These are phyloP conservation scores for Mormyrus hasselquistii DNA, from an alignment of 2,797 vertebrate species.

Conservation along the genomic window DNA sequence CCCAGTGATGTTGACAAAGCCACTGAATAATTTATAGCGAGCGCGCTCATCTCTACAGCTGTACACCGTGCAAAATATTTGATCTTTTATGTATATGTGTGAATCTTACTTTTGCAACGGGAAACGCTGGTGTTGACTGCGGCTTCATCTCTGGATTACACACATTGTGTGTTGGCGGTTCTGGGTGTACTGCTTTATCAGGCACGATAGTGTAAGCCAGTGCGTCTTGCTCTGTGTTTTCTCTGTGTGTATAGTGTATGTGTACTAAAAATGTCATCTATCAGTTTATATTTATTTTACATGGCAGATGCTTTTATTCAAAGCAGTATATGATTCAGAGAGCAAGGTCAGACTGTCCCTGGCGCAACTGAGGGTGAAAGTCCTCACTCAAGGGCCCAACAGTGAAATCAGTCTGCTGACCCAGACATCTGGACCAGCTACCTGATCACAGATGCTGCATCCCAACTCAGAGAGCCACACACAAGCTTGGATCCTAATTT, in stretches of 20 bases:
- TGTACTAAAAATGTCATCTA: background rate
- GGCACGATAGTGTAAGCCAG: background rate
- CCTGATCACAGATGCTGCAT: background rate
- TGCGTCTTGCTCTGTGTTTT: background rate
- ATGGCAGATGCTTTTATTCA: background rate
- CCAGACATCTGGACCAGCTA: background rate
- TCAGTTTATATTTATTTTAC: background rate
- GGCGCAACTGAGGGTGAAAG: background rate
- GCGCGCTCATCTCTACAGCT: background rate
- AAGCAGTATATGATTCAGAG: background rate
- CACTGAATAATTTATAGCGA: conserved; percentile 12
- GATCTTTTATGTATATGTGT: background rate
- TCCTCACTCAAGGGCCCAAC: background rate
- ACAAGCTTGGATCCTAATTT: background rate
- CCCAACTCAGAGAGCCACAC: background rate
- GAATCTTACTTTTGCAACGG: background rate
- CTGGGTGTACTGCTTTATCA: too few relatives aligned
- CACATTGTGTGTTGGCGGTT: too few relatives aligned
- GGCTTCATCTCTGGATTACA: background rate
- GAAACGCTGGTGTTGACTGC: background rate
- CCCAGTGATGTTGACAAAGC: background rate
- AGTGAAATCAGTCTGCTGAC: background rate
- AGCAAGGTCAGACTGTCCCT: background rate
- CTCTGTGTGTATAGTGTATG: background rate
- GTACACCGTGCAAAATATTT: background rate